Evolutionary conservation across 2,888 invertebrate genomes (phyloP).

Genomic region (Dasysyrphus albostriatus): DNA sequence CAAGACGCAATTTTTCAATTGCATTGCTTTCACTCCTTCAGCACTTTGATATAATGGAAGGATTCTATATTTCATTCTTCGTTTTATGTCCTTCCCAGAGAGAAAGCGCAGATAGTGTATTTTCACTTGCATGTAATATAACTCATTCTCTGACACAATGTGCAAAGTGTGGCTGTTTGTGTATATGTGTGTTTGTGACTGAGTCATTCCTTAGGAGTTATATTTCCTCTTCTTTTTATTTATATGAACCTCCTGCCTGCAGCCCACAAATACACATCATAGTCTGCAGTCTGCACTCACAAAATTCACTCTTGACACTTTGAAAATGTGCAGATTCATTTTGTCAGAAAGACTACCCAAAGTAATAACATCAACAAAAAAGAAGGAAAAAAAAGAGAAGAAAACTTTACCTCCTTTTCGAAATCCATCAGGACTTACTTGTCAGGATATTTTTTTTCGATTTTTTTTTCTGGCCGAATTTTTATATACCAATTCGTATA

Average conservation of each 20-base stretch:
- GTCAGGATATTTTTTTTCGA: background rate
- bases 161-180: background rate
- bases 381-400: background rate
- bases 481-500: slow-evolving; percentile 18
- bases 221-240: slow-evolving; percentile 13
- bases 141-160: slow-evolving; percentile 34
- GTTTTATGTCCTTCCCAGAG: slow-evolving; percentile 31
- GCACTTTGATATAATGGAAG: slow-evolving; percentile 49
- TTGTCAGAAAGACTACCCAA: slow-evolving; percentile 39
- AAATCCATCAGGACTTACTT: slow-evolving; percentile 30
- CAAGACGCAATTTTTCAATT: slow-evolving; percentile 63
- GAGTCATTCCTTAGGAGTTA: slow-evolving; percentile 13
- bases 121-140: slow-evolving; percentile 33
- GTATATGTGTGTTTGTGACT: background rate
- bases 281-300: slow-evolving; percentile 17
- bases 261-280: background rate
- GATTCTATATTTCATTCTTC: slow-evolving; percentile 50
- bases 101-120: slow-evolving; percentile 7
- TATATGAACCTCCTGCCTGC: slow-evolving; percentile 2
- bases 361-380: slow-evolving; percentile 3
- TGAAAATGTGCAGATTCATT: slow-evolving; percentile 56
- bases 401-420: slow-evolving; percentile 4
- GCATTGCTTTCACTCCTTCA: slow-evolving; percentile 40
- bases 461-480: background rate
- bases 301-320: slow-evolving; percentile 59